These are phyloP conservation scores for Tetheella fluctuosa DNA, from an alignment of 2,888 invertebrate species.

Conservation along the genomic window DNA sequence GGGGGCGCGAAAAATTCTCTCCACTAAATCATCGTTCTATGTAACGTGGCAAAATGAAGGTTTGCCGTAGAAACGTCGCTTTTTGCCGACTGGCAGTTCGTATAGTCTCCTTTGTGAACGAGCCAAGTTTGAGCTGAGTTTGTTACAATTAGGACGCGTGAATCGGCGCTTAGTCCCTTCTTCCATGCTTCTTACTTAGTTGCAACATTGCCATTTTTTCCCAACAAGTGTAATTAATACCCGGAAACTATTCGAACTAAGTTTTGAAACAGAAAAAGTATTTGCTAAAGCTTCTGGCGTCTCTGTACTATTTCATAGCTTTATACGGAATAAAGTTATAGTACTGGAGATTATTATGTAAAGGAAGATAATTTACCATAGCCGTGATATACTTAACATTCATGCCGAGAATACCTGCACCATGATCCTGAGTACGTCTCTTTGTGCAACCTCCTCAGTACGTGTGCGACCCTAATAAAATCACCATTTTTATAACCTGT, in stretches of 20 bases:
- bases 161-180: conserved; percentile 50
- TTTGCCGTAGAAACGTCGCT: conserved; percentile 36
- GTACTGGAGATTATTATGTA: neutral
- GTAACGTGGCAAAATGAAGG: conserved; percentile 51
- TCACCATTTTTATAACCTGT: conserved; percentile 65
- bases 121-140: conserved; percentile 45
- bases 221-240: conserved; percentile 10
- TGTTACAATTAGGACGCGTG: conserved; percentile 62
- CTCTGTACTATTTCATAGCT: neutral
- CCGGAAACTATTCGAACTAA: too few species aligned
- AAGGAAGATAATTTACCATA: neutral
- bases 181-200: conserved; percentile 41
- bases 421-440: neutral
- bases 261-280: neutral
- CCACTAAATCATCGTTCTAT: conserved; percentile 59
- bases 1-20: conserved; percentile 54
- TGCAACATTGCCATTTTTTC: conserved; percentile 36
- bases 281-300: neutral
- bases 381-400: neutral
- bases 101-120: conserved; percentile 36
- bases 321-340: neutral
- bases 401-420: neutral
- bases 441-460: conserved; percentile 34
- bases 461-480: conserved; percentile 59
- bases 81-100: conserved; percentile 45